Conservation (phyloP, 2,888 invertebrate species). For the Alsophila aescularia region DNA sequence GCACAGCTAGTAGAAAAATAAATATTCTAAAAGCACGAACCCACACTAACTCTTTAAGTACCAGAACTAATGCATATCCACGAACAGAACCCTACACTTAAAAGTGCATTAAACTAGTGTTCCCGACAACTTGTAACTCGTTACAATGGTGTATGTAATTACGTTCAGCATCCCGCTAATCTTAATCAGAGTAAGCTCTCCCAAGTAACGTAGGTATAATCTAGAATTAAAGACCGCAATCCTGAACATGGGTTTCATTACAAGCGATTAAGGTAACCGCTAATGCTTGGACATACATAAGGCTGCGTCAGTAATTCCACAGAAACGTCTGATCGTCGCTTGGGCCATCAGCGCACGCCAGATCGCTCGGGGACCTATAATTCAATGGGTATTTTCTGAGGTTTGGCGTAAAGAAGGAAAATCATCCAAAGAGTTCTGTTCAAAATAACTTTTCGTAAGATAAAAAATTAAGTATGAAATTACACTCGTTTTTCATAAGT, state of each 20-base stretch:
- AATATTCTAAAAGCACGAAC: background rate
- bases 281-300: constrained; percentile 52
- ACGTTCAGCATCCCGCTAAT: constrained; percentile 14
- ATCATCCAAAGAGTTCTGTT: constrained; percentile 1
- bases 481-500: no score
- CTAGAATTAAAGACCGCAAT: constrained; percentile 21
- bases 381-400: constrained; percentile 51
- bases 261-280: constrained; percentile 62
- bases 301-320: constrained; percentile 48
- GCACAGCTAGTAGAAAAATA: no score
- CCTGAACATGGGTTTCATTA: constrained; percentile 56
- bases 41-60: background rate
- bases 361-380: constrained; percentile 47
- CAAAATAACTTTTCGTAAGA: no score
- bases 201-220: constrained; percentile 20
- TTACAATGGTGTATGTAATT: constrained; percentile 24
- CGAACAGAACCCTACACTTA: constrained; percentile 11
- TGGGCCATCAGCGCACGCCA: constrained; percentile 31
- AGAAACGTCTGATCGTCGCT: constrained; percentile 43
- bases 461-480: no score
- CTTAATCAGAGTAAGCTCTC: constrained; percentile 18
- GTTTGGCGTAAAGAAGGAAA: constrained; percentile 37
- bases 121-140: constrained; percentile 6
- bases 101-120: constrained; percentile 9
- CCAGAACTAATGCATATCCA: background rate